Conservation (phyloP, 1,140 invertebrate genomes). For the Apocrypta bakeri region DNA sequence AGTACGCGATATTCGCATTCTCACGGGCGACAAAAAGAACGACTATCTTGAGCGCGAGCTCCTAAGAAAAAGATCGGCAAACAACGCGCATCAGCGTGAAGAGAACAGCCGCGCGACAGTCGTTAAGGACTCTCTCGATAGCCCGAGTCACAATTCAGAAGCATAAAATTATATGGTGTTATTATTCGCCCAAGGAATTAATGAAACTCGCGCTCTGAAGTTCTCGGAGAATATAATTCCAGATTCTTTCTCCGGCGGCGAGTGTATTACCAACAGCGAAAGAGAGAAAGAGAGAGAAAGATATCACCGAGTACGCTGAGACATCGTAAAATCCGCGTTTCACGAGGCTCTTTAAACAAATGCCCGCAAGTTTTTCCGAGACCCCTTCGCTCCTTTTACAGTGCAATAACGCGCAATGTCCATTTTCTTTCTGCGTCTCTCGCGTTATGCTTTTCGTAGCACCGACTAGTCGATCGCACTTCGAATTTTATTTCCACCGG, state of each 20-base stretch:
- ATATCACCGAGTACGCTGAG: constrained; percentile 24
- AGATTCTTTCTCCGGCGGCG: constrained; percentile 31
- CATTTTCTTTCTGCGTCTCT: not conserved
- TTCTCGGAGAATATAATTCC: constrained; percentile 32
- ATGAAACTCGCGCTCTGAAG: constrained; percentile 29
- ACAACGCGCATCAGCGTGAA: not conserved
- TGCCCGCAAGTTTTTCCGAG: constrained; percentile 34
- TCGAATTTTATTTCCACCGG: constrained; percentile 31
- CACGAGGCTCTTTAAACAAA: constrained; percentile 46
- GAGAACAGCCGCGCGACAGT: not conserved
- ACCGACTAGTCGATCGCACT: constrained; percentile 17
- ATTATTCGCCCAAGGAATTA: constrained; percentile 44
- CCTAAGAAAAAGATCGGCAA: not conserved
- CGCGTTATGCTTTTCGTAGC: not conserved
- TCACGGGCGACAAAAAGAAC: too few species aligned
- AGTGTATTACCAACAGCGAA: not conserved
- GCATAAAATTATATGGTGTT: constrained; percentile 48
- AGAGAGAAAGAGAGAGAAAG: constrained; percentile 18
- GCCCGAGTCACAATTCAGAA: constrained; percentile 41
- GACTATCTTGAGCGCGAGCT: too few species aligned
- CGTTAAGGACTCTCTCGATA: constrained; percentile 15
- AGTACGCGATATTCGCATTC: too few species aligned
- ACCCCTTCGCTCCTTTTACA: constrained; percentile 30
- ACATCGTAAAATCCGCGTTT: constrained; percentile 41
- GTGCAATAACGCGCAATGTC: constrained; percentile 20